Evolutionary conservation across 2,113 vertebrate species (phyloP).

Genomic region (Actenoides hombroni): DNA sequence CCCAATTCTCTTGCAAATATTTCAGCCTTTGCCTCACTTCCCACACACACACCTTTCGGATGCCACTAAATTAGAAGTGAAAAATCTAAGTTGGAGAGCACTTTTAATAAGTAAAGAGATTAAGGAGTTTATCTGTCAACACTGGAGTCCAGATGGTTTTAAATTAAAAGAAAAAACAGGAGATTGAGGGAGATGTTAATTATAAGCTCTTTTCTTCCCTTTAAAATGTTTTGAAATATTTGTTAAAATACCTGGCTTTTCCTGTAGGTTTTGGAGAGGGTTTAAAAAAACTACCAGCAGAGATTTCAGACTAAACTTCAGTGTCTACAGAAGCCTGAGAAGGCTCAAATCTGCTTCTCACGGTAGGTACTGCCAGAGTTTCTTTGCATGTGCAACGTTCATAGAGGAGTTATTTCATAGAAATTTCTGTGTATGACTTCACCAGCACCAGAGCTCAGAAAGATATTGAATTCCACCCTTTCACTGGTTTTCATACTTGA

Average conservation of each 20-base stretch:
- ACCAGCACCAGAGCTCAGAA: neutral
- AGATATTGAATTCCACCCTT: neutral
- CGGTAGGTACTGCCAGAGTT: neutral
- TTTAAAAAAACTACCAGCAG: neutral
- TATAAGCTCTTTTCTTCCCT: slow-evolving; percentile 36
- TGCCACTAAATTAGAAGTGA: slow-evolving; percentile 33
- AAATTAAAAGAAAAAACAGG: slow-evolving; percentile 39
- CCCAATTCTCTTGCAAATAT: neutral
- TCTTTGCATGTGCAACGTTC: neutral
- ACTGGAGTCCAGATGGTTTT: slow-evolving; percentile 59
- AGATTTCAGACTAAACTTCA: slow-evolving; percentile 30
- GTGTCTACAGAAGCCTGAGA: neutral
- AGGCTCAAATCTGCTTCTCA: neutral
- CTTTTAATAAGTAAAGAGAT: slow-evolving; percentile 54
- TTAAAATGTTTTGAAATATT: slow-evolving; percentile 48
- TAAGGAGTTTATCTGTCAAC: slow-evolving; percentile 68
- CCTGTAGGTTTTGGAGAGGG: slow-evolving; percentile 38
- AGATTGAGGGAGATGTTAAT: slow-evolving; percentile 36
- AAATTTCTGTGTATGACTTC: neutral
- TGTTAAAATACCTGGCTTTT: slow-evolving; percentile 48
- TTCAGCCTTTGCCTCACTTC: neutral
- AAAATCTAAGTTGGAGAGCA: slow-evolving; percentile 43
- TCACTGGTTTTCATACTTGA: neutral
- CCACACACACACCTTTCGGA: neutral
- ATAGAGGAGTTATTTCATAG: neutral